These are phyloP conservation scores for Osmerus eperlanus DNA, from an alignment of 2,113 vertebrate species.

Conservation along the genomic window DNA sequence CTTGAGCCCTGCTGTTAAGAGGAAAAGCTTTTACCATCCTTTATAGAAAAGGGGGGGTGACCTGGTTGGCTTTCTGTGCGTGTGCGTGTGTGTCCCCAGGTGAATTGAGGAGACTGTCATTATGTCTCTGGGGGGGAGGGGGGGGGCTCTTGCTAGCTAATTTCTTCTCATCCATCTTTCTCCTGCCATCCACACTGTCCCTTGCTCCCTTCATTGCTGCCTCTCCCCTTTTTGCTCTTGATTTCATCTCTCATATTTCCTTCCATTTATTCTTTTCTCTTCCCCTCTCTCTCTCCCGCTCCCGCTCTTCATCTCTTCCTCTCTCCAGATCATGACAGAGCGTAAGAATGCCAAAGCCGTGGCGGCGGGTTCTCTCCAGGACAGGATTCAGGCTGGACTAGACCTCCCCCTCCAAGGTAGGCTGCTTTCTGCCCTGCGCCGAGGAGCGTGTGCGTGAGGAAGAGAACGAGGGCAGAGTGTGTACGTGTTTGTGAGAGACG, in stretches of 20 bases:
- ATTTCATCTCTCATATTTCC: slow-evolving; percentile 9
- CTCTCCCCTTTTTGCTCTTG: slow-evolving; percentile 3
- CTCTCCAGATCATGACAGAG: slow-evolving; percentile 92
- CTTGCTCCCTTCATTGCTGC: slow-evolving; percentile 3
- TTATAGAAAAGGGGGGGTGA: slow-evolving; percentile 21
- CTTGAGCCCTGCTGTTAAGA: slow-evolving; percentile 11
- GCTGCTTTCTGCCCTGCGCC: neutral
- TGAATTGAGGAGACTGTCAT: slow-evolving; percentile 31
- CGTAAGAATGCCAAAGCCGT: slow-evolving; percentile 95
- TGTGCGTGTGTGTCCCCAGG: slow-evolving; percentile 17
- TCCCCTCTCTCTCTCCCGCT: slow-evolving; percentile 14
- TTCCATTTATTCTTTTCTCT: slow-evolving; percentile 28
- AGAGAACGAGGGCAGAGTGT: no score
- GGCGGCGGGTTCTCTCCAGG: slow-evolving; percentile 84
- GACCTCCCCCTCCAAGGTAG: slow-evolving; percentile 94
- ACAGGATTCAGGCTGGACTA: slow-evolving; percentile 77
- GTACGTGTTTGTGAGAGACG: neutral
- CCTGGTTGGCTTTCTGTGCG: slow-evolving; percentile 17
- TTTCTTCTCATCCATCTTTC: slow-evolving; percentile 7
- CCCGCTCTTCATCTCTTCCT: neutral
- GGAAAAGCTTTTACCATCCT: slow-evolving; percentile 26
- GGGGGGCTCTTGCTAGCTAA: slow-evolving; percentile 18
- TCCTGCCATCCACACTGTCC: slow-evolving; percentile 17
- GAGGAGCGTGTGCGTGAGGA: neutral
- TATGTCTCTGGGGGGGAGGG: slow-evolving; percentile 15